Evolutionary conservation across 2,797 vertebrate genomes (phyloP).

Genomic region (Alectoris magna): DNA sequence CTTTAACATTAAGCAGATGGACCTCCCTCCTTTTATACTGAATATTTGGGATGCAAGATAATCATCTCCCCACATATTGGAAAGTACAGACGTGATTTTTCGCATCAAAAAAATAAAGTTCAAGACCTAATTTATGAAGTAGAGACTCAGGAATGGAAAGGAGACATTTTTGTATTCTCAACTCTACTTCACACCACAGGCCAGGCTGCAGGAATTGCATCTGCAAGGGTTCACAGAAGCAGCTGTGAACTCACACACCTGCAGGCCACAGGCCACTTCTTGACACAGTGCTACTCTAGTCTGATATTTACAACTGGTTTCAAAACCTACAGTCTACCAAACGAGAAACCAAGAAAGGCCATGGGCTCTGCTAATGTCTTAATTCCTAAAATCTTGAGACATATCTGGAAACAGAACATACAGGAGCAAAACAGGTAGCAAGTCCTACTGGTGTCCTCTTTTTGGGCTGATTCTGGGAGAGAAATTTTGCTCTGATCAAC

Average conservation of each 20-base stretch:
- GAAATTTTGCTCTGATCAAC: not conserved
- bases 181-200: not conserved
- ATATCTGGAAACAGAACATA: not conserved
- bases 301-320: not conserved
- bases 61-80: not conserved
- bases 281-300: not conserved
- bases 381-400: not conserved
- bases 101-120: not conserved
- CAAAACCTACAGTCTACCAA: not conserved
- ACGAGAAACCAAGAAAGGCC: not conserved
- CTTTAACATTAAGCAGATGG: conserved; percentile 24
- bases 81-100: not conserved
- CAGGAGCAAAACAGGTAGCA: not conserved
- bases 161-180: not conserved
- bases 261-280: not conserved
- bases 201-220: not conserved
- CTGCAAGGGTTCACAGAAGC: not conserved
- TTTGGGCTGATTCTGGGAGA: not conserved
- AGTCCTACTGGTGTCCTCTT: not conserved
- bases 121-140: not conserved
- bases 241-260: not conserved
- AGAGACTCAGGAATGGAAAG: not conserved
- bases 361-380: not conserved
- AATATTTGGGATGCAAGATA: not conserved
- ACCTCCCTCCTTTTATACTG: not conserved